Evolutionary conservation across 2,888 invertebrate genomes (phyloP).

Genomic region (Embidobia sp.): DNA sequence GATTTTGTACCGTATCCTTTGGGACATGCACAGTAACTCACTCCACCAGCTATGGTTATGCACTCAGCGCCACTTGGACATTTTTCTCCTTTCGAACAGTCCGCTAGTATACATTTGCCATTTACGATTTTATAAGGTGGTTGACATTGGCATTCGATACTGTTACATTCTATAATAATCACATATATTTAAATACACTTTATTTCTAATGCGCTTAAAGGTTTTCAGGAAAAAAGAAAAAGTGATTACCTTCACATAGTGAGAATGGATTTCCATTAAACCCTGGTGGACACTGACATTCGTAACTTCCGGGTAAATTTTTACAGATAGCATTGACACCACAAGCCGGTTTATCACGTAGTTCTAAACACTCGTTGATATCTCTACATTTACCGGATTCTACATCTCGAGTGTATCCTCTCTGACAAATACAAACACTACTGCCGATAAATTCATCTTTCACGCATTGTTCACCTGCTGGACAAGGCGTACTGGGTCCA

Average conservation of each 20-base stretch:
- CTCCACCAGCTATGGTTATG: slow-evolving; percentile 93
- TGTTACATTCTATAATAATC: slow-evolving; percentile 85
- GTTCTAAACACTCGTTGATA: slow-evolving; percentile 91
- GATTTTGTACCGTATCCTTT: slow-evolving; percentile 89
- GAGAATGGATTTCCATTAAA: slow-evolving; percentile 95
- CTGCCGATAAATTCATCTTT: slow-evolving; percentile 87
- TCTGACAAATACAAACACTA: slow-evolving; percentile 94
- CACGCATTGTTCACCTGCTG: slow-evolving; percentile 92
- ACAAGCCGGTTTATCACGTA: slow-evolving; percentile 89
- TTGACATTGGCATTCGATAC: slow-evolving; percentile 92
- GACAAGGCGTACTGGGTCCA: slow-evolving; percentile 89
- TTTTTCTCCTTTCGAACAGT: slow-evolving; percentile 90
- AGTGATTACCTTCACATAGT: slow-evolving; percentile 88
- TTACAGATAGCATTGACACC: slow-evolving; percentile 95
- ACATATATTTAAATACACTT: slow-evolving; percentile 13
- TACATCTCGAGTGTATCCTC: slow-evolving; percentile 91
- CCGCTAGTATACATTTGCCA: slow-evolving; percentile 92
- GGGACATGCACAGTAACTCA: slow-evolving; percentile 96
- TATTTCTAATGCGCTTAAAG: too few relatives aligned
- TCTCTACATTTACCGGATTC: slow-evolving; percentile 91
- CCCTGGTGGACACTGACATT: slow-evolving; percentile 94
- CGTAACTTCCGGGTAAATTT: slow-evolving; percentile 95
- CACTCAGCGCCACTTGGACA: slow-evolving; percentile 95
- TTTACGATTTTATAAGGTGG: slow-evolving; percentile 92
- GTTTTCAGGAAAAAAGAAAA: too few relatives aligned